phyloP scores from a whole-genome alignment of 2,797 vertebrate species.

The Neostethus bicornis region DNA sequence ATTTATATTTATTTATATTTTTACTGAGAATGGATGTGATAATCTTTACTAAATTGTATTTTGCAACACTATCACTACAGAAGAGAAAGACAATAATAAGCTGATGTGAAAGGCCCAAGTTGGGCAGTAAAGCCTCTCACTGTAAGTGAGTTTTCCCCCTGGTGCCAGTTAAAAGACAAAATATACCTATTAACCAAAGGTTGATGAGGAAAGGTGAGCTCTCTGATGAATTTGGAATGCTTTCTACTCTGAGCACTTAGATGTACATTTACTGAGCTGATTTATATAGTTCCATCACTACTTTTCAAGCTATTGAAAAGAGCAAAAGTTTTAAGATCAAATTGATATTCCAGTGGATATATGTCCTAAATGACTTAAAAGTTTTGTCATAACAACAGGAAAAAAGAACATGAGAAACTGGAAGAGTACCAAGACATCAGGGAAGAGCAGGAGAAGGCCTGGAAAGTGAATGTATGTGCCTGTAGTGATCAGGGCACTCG shows the following conservation, averaged over 20 bases:
- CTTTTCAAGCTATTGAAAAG: neutral
- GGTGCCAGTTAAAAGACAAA: slow-evolving; percentile 29
- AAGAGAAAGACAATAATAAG: slow-evolving; percentile 6
- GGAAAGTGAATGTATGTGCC: no score
- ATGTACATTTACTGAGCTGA: slow-evolving; percentile 9
- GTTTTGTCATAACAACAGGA: no score
- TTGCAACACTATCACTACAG: neutral
- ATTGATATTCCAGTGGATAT: neutral
- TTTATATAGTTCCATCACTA: neutral
- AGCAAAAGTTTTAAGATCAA: neutral
- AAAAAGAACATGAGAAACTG: no score
- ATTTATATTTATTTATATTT: no score
- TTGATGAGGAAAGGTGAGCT: slow-evolving; percentile 15
- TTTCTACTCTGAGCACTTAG: neutral
- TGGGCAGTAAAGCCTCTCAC: neutral
- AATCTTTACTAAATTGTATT: neutral
- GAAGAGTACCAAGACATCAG: no score
- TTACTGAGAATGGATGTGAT: neutral
- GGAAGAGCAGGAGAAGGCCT: no score
- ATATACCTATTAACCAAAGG: slow-evolving; percentile 35
- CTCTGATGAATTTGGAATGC: slow-evolving; percentile 17
- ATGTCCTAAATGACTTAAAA: neutral
- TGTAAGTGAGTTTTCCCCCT: slow-evolving; percentile 29
- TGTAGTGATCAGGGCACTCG: no score
- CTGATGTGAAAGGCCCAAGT: slow-evolving; percentile 7